Conservation (phyloP, 2,888 invertebrate genomes). For the Eilema depressum region DNA sequence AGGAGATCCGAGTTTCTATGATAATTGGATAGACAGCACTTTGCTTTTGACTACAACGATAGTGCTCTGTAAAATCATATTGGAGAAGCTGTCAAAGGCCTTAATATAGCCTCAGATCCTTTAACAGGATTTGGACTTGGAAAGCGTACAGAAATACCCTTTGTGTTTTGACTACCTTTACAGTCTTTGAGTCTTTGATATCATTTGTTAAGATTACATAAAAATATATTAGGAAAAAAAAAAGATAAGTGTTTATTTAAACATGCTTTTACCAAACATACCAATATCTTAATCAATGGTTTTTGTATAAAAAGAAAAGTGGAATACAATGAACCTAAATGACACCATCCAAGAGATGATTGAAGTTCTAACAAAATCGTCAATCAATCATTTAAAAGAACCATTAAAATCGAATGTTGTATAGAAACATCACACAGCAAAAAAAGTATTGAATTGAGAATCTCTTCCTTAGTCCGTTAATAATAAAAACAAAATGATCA, state of each 20-base stretch:
- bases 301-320: not conserved
- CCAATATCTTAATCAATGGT: not conserved
- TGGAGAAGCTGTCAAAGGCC: not conserved
- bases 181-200: not conserved
- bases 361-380: not conserved
- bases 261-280: not conserved
- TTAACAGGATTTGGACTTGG: not conserved
- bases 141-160: not conserved
- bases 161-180: not conserved
- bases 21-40: not conserved
- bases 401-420: not conserved
- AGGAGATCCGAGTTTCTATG: not conserved
- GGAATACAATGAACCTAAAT: not conserved
- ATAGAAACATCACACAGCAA: constrained; percentile 5
- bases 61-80: not conserved
- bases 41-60: not conserved
- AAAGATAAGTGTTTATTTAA: not conserved
- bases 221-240: too few species aligned
- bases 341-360: not conserved
- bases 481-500: constrained; percentile 13
- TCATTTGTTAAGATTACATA: not conserved
- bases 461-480: not conserved
- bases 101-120: not conserved
- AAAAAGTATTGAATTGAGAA: not conserved
- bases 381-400: constrained; percentile 1